Base-by-base conservation (phyloP, 2,888 invertebrate genomes). In the Marronus borbonicus region DNA sequence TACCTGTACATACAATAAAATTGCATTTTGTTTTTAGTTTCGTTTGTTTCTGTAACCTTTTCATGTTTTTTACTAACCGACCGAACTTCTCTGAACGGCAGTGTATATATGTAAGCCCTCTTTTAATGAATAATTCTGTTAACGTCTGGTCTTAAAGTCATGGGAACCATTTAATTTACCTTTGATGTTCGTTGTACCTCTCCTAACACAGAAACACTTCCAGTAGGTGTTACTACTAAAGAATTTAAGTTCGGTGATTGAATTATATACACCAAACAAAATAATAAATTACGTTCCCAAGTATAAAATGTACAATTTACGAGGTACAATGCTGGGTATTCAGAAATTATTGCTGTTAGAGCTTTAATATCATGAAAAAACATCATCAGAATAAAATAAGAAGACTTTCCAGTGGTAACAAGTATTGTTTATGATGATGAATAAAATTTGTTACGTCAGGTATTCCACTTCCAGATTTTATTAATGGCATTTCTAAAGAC, bases 401-500 rank as follows among this genome's bases (percentile, higher is more conserved):
- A 58, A 58, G 55, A 58, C 20, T 58, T 20, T 58, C 55, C 8
- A 58, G 55, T 5, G 20, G 55, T 58, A 58, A 2, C 4, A 39
- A 36, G 1, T 2, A 24, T 28, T 24, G 5, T 36, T 36, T 5
- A 50, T n/a, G 17, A 5, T 14, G 12, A 17, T 65, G 31, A 12
- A 44, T 44, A 12, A 17, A 44, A 12, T 44, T 8, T 12, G 44
- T 44, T 44, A 0, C 1, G 0, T 12, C 44, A 44, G 1, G 8
- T 44, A 12, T 44, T 2, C 12, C 8, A 44, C 20, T 65, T 78
- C 12, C 14, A 78, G 78, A 76, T 14, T 78, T 78, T 39, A 50
- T 60, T 14, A 76, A 49, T n/a, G 68, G 65, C 28, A 72, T 79
- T 0, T 49, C 50, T 20, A 28, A 72, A 17, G 79, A 79, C 39